Evolutionary conservation across 2,888 invertebrate species (phyloP).

Genomic region (Ophonus ardosiacus): DNA sequence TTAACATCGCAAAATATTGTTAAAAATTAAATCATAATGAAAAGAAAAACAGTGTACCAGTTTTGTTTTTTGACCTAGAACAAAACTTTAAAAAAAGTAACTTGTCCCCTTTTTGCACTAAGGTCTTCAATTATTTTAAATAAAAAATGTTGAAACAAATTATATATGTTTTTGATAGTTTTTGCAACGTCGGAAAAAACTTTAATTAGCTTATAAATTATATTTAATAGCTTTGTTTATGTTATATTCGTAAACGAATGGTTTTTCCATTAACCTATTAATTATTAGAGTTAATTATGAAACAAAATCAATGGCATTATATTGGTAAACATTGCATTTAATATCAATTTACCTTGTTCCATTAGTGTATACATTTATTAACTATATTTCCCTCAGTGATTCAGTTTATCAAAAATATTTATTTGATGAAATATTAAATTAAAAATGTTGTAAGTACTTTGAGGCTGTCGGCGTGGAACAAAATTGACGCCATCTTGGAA

Average conservation of each 20-base stretch:
- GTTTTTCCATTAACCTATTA: not conserved
- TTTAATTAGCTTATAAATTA: not conserved
- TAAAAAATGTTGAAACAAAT: too few species aligned
- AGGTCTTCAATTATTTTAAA: too few species aligned
- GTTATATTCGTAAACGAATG: not conserved
- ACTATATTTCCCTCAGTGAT: not conserved
- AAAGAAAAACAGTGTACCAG: too few species aligned
- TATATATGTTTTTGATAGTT: too few species aligned
- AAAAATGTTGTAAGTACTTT: not conserved
- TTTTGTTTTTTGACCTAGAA: too few species aligned
- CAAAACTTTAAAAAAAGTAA: too few species aligned
- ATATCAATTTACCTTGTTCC: not conserved
- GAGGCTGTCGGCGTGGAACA: not conserved
- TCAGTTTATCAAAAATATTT: not conserved
- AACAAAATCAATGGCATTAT: constrained; percentile 6
- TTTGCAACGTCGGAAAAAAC: too few species aligned
- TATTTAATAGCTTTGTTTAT: not conserved
- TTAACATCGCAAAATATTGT: too few species aligned
- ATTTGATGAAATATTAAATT: not conserved
- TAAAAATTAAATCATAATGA: too few species aligned
- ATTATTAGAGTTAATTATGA: constrained; percentile 14
- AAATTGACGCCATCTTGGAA: not conserved
- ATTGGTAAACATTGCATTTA: constrained; percentile 20
- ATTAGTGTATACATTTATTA: not conserved
- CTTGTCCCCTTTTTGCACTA: too few species aligned